Percentiles rank a stretch among this genome's conserved stretches.
Evolutionary conservation across 2,113 vertebrate species (phyloP).

Genomic region (Ornithorhynchus anatinus): DNA sequence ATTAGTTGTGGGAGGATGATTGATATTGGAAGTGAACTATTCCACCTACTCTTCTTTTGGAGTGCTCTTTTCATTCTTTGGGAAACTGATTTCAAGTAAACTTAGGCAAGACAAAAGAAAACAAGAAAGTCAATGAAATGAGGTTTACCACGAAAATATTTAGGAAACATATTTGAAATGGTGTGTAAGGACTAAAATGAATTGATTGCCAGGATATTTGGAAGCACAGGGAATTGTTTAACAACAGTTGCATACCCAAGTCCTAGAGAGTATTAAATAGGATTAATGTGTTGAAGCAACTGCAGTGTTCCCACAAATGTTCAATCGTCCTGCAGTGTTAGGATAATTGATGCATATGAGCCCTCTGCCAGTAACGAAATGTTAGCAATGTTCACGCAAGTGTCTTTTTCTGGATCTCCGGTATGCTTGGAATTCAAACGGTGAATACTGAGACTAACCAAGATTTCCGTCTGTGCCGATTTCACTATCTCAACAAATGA

Average conservation of each 20-base stretch:
- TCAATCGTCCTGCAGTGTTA: neutral
- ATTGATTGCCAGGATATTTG: too few relatives aligned
- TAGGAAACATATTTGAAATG: neutral
- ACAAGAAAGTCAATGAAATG: neutral
- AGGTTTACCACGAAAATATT: neutral
- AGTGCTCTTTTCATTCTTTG: neutral
- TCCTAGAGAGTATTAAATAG: neutral
- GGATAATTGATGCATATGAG: neutral
- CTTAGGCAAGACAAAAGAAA: neutral
- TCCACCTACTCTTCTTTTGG: neutral
- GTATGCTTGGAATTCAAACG: neutral
- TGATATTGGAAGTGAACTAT: neutral
- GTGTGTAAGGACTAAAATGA: neutral
- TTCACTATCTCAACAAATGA: neutral
- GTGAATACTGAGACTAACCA: conserved; percentile 5
- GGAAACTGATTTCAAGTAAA: neutral
- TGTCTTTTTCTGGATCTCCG: neutral
- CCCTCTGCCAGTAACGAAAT: conserved; percentile 10
- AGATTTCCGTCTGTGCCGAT: neutral
- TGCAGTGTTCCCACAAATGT: neutral
- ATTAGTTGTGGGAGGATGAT: neutral
- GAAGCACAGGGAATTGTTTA: too few relatives aligned
- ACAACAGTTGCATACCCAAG: neutral
- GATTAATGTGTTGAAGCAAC: neutral
- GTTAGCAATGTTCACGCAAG: neutral